Base-by-base conservation (phyloP, 2,113 vertebrate species). In the Piprites chloris region DNA sequence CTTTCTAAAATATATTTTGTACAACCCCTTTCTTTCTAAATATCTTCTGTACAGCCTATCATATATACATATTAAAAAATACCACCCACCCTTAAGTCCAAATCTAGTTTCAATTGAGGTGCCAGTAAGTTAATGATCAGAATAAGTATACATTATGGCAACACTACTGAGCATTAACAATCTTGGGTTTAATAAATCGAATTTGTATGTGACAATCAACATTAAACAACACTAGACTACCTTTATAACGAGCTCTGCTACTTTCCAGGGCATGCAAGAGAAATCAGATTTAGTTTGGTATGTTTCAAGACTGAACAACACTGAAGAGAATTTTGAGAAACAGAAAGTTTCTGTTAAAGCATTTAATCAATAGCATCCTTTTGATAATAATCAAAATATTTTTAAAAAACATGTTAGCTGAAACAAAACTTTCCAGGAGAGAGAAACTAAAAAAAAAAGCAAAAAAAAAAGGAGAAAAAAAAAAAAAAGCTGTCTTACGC, bases 91-190 rank as follows among this genome's bases (percentile, higher is more conserved):
- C 37, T 61, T 37, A 66, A 46, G 7, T 49, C 24, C 15, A 61
- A 75, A 62, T 47, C 18, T 59, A 59, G 59, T 63, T 92, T 83
- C 26, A 42, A 9, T 23, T 59, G n/a, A 87, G 46, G 9, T 84
- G 41, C 22, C n/a, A 61, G 3, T 61, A n/a, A 76, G 5, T 89
- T 90, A 42, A 12, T 46, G 6, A 49, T 61, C 59, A 58, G 50
- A 66, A n/a, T 49, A 71, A 56, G 5, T 22, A 28, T 14, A 39
- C 3, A 18, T 61, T 66, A 37, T 4, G 73, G 26, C 58, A 90
- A n/a, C 13, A 7, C 9, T 32, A 41, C 4, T 0, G 1, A 19
- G 19, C 16, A 53, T 76, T 67, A 59, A 55, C 3, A 5, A 30
- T 63, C 52, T 62, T 59, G 7, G 4, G 63, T 89, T 95, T 35